These are phyloP conservation scores for Rynchops niger DNA, from an alignment of 2,113 vertebrate genomes.

Conservation along the genomic window DNA sequence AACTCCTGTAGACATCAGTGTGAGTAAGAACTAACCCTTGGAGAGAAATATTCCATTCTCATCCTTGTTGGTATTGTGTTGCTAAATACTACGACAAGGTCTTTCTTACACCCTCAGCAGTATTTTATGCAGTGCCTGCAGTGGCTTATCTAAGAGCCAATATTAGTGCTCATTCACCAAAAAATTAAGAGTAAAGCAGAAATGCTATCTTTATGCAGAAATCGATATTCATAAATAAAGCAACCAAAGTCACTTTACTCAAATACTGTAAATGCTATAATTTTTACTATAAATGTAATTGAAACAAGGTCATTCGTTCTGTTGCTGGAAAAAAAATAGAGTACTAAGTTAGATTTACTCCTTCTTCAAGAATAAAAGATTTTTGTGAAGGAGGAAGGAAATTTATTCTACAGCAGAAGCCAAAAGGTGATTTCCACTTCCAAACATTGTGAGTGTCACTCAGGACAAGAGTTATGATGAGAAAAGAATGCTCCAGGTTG, in stretches of 20 bases:
- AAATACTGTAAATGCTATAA: slow-evolving; percentile 47
- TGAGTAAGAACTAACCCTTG: neutral
- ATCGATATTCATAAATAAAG: slow-evolving; percentile 56
- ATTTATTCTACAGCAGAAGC: neutral
- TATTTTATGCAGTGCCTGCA: slow-evolving; percentile 2
- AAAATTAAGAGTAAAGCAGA: slow-evolving; percentile 13
- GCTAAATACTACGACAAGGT: neutral
- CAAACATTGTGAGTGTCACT: neutral
- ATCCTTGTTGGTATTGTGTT: neutral
- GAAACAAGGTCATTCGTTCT: slow-evolving; percentile 50
- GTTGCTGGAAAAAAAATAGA: slow-evolving; percentile 29
- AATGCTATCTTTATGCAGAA: slow-evolving; percentile 39
- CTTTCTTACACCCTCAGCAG: slow-evolving; percentile 15
- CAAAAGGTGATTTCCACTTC: neutral
- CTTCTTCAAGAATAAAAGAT: neutral
- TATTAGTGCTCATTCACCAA: slow-evolving; percentile 5
- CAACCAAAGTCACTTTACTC: slow-evolving; percentile 17
- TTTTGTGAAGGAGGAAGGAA: neutral
- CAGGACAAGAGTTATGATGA: neutral
- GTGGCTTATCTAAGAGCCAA: neutral
- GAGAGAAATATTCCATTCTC: neutral
- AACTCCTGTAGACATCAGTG: neutral
- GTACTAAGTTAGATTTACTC: slow-evolving; percentile 1
- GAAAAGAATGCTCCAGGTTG: neutral
- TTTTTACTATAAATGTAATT: slow-evolving; percentile 58